phyloP scores from a whole-genome alignment of 2,888 invertebrate genomes.

The Dryobota labecula region DNA sequence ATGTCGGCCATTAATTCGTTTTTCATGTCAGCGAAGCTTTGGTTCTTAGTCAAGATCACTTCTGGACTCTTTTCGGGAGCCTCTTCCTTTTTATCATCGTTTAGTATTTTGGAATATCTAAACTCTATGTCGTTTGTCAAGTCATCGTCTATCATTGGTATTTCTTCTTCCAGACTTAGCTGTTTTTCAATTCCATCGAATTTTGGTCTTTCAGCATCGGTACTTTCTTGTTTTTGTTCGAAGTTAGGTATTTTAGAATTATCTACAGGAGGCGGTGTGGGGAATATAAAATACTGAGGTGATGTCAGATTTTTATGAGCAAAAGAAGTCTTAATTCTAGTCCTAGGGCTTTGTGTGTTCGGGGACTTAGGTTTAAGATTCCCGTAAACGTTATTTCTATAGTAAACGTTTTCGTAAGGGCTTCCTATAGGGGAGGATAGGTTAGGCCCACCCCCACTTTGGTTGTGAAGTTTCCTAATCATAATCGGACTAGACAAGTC shows the following conservation, averaged over 20 bases:
- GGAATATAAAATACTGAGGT: constrained; percentile 88
- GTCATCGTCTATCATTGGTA: constrained; percentile 89
- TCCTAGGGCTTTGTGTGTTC: constrained; percentile 90
- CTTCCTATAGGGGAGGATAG: constrained; percentile 81
- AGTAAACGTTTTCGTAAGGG: constrained; percentile 92
- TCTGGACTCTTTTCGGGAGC: constrained; percentile 60
- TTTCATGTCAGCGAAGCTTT: constrained; percentile 88
- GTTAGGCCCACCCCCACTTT: constrained; percentile 68
- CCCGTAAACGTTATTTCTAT: constrained; percentile 79
- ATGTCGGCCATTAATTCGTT: constrained; percentile 89
- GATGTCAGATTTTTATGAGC: constrained; percentile 87
- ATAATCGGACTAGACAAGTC: constrained; percentile 86
- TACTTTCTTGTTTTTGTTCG: constrained; percentile 50
- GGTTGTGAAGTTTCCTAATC: constrained; percentile 80
- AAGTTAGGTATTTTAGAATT: constrained; percentile 77
- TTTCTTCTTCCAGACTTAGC: constrained; percentile 88
- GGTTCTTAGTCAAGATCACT: constrained; percentile 75
- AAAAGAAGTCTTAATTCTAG: constrained; percentile 91
- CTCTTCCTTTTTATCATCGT: constrained; percentile 70
- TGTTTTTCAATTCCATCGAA: constrained; percentile 87
- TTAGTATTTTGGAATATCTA: constrained; percentile 79
- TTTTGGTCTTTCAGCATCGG: constrained; percentile 61
- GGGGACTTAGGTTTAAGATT: constrained; percentile 86
- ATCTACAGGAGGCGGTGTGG: constrained; percentile 83
- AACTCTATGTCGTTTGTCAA: constrained; percentile 86